Percentiles rank a stretch among this genome's conserved stretches.
Evolutionary conservation across 2,113 vertebrate species (phyloP).

Genomic region (Pheucticus melanocephalus): DNA sequence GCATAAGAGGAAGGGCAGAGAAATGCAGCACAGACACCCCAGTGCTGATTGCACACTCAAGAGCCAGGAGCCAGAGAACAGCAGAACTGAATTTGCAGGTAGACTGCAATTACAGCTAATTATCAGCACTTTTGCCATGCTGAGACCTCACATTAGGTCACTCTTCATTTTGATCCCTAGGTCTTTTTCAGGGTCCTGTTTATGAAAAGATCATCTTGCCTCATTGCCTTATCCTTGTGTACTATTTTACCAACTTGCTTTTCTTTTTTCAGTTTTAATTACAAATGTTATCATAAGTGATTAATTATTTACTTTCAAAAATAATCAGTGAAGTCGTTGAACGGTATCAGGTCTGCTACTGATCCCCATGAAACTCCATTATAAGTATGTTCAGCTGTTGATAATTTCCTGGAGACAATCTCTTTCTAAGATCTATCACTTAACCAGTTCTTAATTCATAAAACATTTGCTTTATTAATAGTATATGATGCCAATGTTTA

Average conservation of each 20-base stretch:
- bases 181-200: background rate
- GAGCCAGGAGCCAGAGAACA: background rate
- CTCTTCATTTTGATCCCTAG: background rate
- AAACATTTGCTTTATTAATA: slow-evolving; percentile 62
- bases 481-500: slow-evolving; percentile 42
- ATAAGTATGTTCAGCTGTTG: slow-evolving; percentile 54
- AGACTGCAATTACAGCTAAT: slow-evolving; percentile 3
- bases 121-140: background rate
- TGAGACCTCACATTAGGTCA: background rate
- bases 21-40: background rate
- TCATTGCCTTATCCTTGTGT: background rate
- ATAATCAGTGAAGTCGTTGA: background rate
- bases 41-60: background rate
- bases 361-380: slow-evolving; percentile 24
- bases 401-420: slow-evolving; percentile 58
- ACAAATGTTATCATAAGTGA: slow-evolving; percentile 2
- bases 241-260: background rate
- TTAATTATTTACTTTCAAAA: slow-evolving; percentile 50
- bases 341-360: slow-evolving; percentile 27
- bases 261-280: background rate
- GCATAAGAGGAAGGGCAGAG: background rate
- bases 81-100: background rate
- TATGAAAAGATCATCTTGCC: background rate
- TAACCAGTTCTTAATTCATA: slow-evolving; percentile 57
- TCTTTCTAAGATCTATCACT: slow-evolving; percentile 58